A percentile compares a stretch with the other conserved stretches of the same genome.
phyloP scores from a whole-genome alignment of 2,797 vertebrate species.

The Nothura maculosa region DNA sequence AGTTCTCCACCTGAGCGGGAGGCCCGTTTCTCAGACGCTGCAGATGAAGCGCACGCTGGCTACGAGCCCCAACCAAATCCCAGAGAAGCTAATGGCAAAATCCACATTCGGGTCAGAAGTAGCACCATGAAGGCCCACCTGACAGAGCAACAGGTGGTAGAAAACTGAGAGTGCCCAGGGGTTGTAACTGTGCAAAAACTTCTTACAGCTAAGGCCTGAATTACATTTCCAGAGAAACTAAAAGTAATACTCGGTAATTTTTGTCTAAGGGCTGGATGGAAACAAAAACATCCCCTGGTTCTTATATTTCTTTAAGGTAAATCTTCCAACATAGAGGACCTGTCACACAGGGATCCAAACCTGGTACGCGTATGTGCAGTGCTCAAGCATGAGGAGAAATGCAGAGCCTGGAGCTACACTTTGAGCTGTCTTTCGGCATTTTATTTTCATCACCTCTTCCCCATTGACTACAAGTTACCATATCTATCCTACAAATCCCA shows the following conservation, averaged over 20 bases:
- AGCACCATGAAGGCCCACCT: neutral
- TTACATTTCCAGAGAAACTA: neutral
- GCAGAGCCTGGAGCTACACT: neutral
- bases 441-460: neutral
- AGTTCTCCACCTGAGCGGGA: neutral
- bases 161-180: neutral
- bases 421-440: neutral
- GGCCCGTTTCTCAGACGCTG: neutral
- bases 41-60: neutral
- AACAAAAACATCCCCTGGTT: neutral
- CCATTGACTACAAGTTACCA: accelerated
- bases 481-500: neutral
- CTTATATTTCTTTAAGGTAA: neutral
- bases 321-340: neutral
- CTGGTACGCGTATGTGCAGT: neutral
- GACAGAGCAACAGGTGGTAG: neutral
- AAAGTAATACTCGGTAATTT: neutral
- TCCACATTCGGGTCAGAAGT: neutral
- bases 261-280: neutral
- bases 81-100: neutral
- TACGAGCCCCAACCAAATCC: neutral
- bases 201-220: neutral
- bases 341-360: neutral
- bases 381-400: neutral
- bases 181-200: neutral